These are phyloP conservation scores for Stenotaenia linearis DNA, from an alignment of 2,888 invertebrate species.

Conservation along the genomic window DNA sequence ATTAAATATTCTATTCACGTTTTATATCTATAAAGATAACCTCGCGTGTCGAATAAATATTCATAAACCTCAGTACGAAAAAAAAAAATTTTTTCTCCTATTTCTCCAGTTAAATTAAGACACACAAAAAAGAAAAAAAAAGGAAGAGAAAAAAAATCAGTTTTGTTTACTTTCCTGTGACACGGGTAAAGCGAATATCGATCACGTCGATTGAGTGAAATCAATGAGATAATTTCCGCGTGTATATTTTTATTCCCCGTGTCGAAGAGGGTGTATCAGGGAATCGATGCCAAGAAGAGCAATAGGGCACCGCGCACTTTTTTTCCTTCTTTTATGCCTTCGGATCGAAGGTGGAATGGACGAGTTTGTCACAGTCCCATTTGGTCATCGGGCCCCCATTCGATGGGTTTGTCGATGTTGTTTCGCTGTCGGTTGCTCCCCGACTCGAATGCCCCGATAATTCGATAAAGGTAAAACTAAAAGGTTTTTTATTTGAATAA, in stretches of 20 bases:
- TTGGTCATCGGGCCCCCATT: background rate
- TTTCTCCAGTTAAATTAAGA: background rate
- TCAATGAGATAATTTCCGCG: slow-evolving; percentile 21
- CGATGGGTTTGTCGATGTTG: slow-evolving; percentile 1
- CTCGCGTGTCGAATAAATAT: slow-evolving; percentile 16
- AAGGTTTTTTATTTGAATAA: background rate
- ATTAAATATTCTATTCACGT: slow-evolving; percentile 24
- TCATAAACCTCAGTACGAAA: background rate
- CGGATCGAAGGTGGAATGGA: slow-evolving; percentile 21
- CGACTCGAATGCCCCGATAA: background rate
- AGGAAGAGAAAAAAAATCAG: no score
- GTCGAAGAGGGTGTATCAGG: background rate
- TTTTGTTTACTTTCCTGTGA: no score
- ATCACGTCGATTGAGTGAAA: background rate
- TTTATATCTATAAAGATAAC: slow-evolving; percentile 19
- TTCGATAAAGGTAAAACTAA: background rate
- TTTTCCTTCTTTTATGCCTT: background rate
- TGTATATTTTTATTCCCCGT: slow-evolving; percentile 4
- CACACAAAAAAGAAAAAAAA: no score
- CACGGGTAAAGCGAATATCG: background rate
- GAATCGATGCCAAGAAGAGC: background rate
- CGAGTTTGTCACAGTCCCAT: slow-evolving; percentile 9
- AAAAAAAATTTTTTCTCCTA: background rate
- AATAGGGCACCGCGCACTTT: background rate
- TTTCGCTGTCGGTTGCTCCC: background rate